phyloP scores from a whole-genome alignment of 1,140 invertebrate species.

The Drosophila melanogaster region DNA sequence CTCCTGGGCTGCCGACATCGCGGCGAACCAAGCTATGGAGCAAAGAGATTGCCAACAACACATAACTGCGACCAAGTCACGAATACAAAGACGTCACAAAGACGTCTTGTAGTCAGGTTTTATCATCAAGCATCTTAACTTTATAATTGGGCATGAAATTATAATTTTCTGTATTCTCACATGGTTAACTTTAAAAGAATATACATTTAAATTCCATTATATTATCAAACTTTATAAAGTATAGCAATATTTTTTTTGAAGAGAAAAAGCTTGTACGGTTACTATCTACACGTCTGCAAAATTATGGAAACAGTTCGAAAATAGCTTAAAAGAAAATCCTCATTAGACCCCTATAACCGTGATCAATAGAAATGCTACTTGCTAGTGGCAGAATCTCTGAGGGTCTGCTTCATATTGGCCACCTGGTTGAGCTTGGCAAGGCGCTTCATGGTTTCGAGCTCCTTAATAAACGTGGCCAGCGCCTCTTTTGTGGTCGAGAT shows the following conservation, averaged over 20 bases:
- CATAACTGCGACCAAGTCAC: neutral
- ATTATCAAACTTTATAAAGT: neutral
- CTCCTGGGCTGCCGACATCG: neutral
- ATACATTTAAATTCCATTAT: neutral
- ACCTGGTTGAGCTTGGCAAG: constrained; percentile 73
- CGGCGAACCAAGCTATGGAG: neutral
- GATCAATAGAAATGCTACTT: neutral
- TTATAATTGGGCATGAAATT: constrained; percentile 18
- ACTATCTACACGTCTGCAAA: too few relatives aligned
- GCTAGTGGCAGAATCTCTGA: constrained; percentile 38
- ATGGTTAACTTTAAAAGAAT: neutral
- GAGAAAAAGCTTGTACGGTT: too few relatives aligned
- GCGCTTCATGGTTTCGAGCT: constrained; percentile 72
- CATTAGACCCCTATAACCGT: neutral
- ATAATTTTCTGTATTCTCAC: neutral
- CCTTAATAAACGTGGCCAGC: constrained; percentile 71
- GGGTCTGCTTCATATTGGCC: constrained; percentile 55
- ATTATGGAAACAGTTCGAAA: too few relatives aligned
- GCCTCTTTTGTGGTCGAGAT: constrained; percentile 70
- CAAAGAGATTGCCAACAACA: neutral
- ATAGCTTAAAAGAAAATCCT: neutral
- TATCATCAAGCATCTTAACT: neutral
- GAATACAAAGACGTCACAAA: neutral
- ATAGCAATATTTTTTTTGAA: neutral
- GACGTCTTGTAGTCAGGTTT: too few relatives aligned